Evolutionary conservation across 2,888 invertebrate species (phyloP), one percentile per base, ranked within the genome.

Genomic region (Melolontha melolontha): DNA sequence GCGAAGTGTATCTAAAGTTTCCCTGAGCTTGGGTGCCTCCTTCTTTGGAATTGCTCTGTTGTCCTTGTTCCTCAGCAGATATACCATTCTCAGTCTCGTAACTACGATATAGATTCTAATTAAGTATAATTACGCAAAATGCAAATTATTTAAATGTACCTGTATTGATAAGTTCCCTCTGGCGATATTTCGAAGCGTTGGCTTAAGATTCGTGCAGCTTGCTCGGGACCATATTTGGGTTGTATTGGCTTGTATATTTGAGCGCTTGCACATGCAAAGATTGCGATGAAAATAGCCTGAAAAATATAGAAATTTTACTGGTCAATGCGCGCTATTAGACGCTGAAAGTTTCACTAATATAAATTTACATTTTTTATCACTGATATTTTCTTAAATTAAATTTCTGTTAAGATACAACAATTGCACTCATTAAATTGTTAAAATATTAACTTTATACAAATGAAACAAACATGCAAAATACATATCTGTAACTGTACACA

Each of bases 1-100:
- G 88, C 0, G 89, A 91, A 0, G 90, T 87, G 77, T 90, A 91
- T 74, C 90, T 87, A 77, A 87, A 91, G 78, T 88, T 90, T 2
- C 91, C 91, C 64, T 84, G 85, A 6, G 66, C 66, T 27, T 40
- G 44, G 4, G 57, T 57, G 14, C 47, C 59, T 16, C 22, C 12
- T 27, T 55, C 40, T 16, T 55, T 34, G 0, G 66, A 50, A 11
- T 59, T 49, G 73, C 88, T 88, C 12, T 90, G 84, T 75, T 84
- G 85, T 17, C 90, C 91, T 1, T 70, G 74, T 75, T 88, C 88
- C 50, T 84, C 76, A 7, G 85, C 87, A 12, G 66, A 12, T 10
- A 66, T 66, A 12, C 66, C 66, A 14, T 66, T 66, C 27, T 66
- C 59, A 8, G 66, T 57, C 34, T 66, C 66, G 41, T 66, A 66